A percentile compares a stretch with the other conserved stretches of the same genome.
Evolutionary conservation across 2,888 invertebrate species (phyloP).

Genomic region (Apamea sordens): DNA sequence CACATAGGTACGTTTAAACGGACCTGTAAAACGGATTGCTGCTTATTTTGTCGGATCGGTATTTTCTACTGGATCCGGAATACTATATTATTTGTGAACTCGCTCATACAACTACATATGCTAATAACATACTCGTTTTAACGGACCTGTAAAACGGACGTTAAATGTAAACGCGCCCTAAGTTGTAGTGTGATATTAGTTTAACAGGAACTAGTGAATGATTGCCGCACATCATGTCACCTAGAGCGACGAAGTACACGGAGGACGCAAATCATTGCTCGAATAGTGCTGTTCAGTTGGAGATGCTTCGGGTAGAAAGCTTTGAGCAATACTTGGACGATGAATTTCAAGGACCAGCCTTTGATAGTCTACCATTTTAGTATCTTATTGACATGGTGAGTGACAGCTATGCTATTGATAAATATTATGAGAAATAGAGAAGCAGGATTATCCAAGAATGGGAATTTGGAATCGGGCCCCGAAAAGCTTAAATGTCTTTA

Average conservation of each 20-base stretch:
- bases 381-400: not conserved
- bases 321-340: not conserved
- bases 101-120: too few relatives aligned
- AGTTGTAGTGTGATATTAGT: constrained; percentile 2
- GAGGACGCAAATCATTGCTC: constrained; percentile 1
- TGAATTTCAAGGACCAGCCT: not conserved
- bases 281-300: not conserved
- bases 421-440: not conserved
- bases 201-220: constrained; percentile 35
- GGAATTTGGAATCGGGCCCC: not conserved
- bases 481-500: not conserved
- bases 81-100: too few relatives aligned
- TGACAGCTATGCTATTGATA: not conserved
- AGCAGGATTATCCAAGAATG: not conserved
- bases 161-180: too few relatives aligned
- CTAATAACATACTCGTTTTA: too few relatives aligned
- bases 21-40: too few relatives aligned
- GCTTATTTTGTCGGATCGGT: too few relatives aligned
- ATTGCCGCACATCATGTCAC: constrained; percentile 25
- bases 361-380: not conserved
- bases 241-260: constrained; percentile 22
- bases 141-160: too few relatives aligned
- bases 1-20: too few relatives aligned
- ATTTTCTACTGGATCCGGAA: too few relatives aligned
- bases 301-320: not conserved